Base-by-base conservation (phyloP, 1,140 invertebrate genomes). In the Littorina saxatilis region DNA sequence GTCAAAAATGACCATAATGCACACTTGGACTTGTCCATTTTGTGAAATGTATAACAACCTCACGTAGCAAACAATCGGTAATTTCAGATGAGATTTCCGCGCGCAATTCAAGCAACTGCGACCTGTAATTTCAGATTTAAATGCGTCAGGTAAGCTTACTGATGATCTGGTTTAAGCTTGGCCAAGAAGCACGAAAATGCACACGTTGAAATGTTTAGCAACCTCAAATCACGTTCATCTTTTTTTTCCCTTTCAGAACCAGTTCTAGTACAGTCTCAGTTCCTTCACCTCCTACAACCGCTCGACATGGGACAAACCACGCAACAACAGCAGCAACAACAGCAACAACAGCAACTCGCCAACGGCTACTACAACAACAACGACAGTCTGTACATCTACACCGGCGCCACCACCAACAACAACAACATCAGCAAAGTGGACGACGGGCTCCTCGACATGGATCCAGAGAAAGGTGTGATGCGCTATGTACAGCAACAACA, bases 251-350 rank as follows among this genome's bases (percentile, higher is more conserved):
- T 50, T 50, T 0, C 76, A 78, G 75, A 78, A 11, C 55, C 75
- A 3, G 9, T 78, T 37, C 39, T 78, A 9, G 76, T 78, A 3
- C 55, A 43, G 29, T 58, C 76, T 37, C 76, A 78, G 58, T 78
- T 63, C 37, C 76, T 78, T 1, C 76, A 78, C 23, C 76, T 78
- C 55, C 76, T 78, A 0, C 76, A 78, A 27, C 76, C 76, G 40
- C 32, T 78, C 20, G 76, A 78, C n/a, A 78, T 78, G 55, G 55
- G 76, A 1, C 74, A 76, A 20, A 47, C 35, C 15, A 3, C 74
- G 5, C 43, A 58, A n/a, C 74, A 76, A 58, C 72, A 74, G 23
- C 74, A 76, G 20, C 74, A 76, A 52, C 74, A 76, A 39, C 55
- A 37, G 37, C 58, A 63, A 37, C 58, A 63, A n/a, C 76, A 78